Evolutionary conservation across 2,888 invertebrate species (phyloP), one percentile per base, ranked within the genome.

Genomic region (Ennomos erosarius): DNA sequence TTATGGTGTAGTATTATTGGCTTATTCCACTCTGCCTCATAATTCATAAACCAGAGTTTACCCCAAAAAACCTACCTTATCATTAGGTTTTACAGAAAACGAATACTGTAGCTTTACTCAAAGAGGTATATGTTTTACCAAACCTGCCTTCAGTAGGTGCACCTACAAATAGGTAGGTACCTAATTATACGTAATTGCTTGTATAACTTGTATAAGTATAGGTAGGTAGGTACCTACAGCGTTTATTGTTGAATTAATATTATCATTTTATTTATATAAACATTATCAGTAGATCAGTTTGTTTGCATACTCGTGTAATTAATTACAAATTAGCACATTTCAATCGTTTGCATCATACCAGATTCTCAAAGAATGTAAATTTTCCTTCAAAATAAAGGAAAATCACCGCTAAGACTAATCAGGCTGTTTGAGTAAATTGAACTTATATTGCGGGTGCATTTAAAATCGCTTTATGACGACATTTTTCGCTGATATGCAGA

Each of bases 391-490:
- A 44, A 53, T 47, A 5, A 26, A 6, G 6, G 36, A 54, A 50
- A 51, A 60, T 39, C 39, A 9, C 38, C 44, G 34, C 42, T 16
- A 44, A 51, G 47, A n/a, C 66, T 8, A 47, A 16, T 38, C 11
- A 42, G 9, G 45, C 13, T 34, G 10, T 16, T 47, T 48, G 35
- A 68, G 62, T 58, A 63, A 71, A 67, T 71, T 68, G 67, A 72
- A 75, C 65, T 69, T 68, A 49, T 76, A 49, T 76, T 76, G 74
- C 73, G 73, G 76, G 78, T 76, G 79, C 79, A 83, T 82, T 87
- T 87, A 78, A 84, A 87, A 87, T 83, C 81, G 82, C 75, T 85
- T 81, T 84, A 82, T 87, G 83, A 87, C 90, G 85, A 85, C 89
- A 90, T 90, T 89, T 91, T 90, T 87, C 86, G 85, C 83, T 77